A percentile compares a stretch with the other conserved stretches of the same genome.
These are phyloP conservation scores for Neodiprion virginianus DNA, from an alignment of 1,140 invertebrate genomes.

Conservation along the genomic window DNA sequence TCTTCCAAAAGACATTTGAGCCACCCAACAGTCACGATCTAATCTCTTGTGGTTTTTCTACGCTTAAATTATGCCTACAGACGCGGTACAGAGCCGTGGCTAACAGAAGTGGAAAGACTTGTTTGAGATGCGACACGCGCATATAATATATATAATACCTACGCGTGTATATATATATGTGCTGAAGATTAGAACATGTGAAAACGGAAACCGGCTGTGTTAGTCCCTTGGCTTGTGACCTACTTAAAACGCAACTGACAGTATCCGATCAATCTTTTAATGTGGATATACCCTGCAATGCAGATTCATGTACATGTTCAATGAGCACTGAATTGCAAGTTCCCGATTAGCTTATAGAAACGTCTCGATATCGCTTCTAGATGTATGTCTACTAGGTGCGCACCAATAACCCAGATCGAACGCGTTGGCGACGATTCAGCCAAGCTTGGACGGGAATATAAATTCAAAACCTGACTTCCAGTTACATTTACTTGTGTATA, in stretches of 20 bases:
- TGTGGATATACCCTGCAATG: background rate
- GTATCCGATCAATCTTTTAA: background rate
- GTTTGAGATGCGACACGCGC: too few relatives aligned
- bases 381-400: background rate
- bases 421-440: background rate
- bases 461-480: background rate
- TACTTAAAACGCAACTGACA: background rate
- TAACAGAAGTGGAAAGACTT: too few relatives aligned
- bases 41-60: background rate
- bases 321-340: background rate
- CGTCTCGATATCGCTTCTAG: conserved; percentile 1
- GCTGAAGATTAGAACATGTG: background rate
- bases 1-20: background rate
- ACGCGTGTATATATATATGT: background rate
- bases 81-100: too few relatives aligned
- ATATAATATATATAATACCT: too few relatives aligned
- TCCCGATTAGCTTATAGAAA: background rate
- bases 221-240: background rate
- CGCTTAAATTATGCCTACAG: too few relatives aligned
- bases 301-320: background rate
- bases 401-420: conserved; percentile 5
- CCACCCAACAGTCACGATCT: background rate
- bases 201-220: background rate
- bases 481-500: background rate
- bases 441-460: background rate